phyloP scores from a whole-genome alignment of 2,113 vertebrate genomes.

The Oostethus manadensis region DNA sequence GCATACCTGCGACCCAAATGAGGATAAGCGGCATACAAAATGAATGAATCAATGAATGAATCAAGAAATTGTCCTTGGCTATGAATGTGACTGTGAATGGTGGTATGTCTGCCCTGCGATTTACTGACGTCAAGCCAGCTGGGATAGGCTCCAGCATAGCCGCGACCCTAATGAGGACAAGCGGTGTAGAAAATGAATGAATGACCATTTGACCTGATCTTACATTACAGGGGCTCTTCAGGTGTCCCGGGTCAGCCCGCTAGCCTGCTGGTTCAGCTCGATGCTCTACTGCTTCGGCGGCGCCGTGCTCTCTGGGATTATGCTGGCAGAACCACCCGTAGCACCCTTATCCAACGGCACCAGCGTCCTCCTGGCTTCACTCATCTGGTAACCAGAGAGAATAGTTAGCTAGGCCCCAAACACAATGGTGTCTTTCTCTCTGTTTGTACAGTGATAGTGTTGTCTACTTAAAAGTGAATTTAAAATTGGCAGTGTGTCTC shows the following conservation, averaged over 20 bases:
- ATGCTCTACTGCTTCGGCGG: constrained; percentile 97
- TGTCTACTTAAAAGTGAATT: not conserved
- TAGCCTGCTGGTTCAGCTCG: constrained; percentile 95
- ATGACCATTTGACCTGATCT: too few species aligned
- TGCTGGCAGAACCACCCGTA: constrained; percentile 87
- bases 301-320: constrained; percentile 83
- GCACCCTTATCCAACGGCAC: constrained; percentile 81
- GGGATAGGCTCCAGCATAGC: too few species aligned
- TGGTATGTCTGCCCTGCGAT: too few species aligned
- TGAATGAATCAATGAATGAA: too few species aligned
- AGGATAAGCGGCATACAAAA: too few species aligned
- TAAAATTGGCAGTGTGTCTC: constrained; percentile 1
- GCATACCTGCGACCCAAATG: too few species aligned
- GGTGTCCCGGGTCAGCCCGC: constrained; percentile 79
- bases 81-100: too few species aligned
- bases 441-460: not conserved
- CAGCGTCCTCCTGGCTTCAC: constrained; percentile 82
- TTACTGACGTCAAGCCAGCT: too few species aligned
- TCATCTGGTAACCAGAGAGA: constrained; percentile 80
- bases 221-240: constrained; percentile 80
- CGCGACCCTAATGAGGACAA: too few species aligned
- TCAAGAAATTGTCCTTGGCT: too few species aligned
- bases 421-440: too few species aligned
- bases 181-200: too few species aligned
- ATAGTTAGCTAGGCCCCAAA: not conserved